Conservation (phyloP, 2,888 invertebrate genomes). For the Pocota personata region DNA sequence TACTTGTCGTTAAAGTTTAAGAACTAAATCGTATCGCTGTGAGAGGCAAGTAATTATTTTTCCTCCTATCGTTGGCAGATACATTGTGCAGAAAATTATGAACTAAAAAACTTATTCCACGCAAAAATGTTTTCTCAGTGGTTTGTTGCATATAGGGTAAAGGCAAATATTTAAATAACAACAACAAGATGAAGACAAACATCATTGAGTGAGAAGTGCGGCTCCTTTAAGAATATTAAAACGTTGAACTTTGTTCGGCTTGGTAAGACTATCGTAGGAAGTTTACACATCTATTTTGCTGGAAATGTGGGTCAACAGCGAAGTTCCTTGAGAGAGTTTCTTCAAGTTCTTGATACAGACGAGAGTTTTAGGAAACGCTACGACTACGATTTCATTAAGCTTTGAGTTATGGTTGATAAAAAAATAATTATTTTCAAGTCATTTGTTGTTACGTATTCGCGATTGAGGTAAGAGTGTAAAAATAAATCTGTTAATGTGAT, state of each 20-base stretch:
- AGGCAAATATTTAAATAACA: not conserved
- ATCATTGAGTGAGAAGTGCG: not conserved
- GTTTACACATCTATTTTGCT: not conserved
- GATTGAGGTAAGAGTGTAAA: too few relatives aligned
- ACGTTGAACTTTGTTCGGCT: not conserved
- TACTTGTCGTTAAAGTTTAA: not conserved
- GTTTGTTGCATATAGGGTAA: not conserved
- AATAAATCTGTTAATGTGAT: too few relatives aligned
- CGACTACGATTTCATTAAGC: not conserved
- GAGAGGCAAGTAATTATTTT: not conserved
- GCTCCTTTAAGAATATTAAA: not conserved
- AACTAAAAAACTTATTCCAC: not conserved
- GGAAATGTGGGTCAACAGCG: conserved; percentile 15
- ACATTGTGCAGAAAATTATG: not conserved
- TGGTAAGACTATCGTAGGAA: not conserved
- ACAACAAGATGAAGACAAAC: not conserved
- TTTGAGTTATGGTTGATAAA: not conserved
- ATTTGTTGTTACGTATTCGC: too few relatives aligned
- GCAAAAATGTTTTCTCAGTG: not conserved
- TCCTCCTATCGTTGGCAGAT: not conserved
- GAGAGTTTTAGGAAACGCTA: not conserved
- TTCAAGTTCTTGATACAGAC: too few relatives aligned
- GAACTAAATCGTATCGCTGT: not conserved
- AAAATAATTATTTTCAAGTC: not conserved
- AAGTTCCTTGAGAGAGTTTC: not conserved